Conservation (phyloP, 2,888 invertebrate species). For the Notodonta ziczac region DNA sequence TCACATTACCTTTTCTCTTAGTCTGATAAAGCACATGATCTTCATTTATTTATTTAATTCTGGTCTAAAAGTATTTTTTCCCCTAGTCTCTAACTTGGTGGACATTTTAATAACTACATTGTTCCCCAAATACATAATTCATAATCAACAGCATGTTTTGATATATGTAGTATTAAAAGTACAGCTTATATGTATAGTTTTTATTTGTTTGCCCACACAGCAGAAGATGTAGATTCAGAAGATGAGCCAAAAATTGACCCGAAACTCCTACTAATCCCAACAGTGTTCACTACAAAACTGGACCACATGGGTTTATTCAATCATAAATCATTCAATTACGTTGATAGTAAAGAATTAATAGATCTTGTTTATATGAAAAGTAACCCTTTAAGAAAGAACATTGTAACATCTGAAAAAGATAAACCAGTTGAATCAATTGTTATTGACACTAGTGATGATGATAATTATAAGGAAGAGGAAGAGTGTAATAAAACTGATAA, state of each 20-base stretch:
- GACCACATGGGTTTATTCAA: not conserved
- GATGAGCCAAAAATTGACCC: not conserved
- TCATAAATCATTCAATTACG: not conserved
- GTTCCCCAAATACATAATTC: too few relatives aligned
- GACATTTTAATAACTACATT: too few relatives aligned
- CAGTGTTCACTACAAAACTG: not conserved
- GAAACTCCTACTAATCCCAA: not conserved
- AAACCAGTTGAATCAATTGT: not conserved
- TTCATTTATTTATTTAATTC: too few relatives aligned
- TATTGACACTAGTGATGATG: slow-evolving; percentile 1
- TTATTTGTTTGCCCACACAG: not conserved
- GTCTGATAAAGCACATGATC: too few relatives aligned
- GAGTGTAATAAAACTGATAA: not conserved
- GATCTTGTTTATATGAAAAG: not conserved
- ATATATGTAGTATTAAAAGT: too few relatives aligned
- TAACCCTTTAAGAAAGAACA: not conserved
- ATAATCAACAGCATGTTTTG: too few relatives aligned
- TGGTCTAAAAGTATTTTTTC: too few relatives aligned
- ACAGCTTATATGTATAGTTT: not conserved
- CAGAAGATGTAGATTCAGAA: not conserved
- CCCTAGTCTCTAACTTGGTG: too few relatives aligned
- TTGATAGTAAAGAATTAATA: not conserved
- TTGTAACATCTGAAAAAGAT: not conserved
- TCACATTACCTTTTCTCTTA: too few relatives aligned
- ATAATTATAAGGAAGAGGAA: not conserved